Evolutionary conservation across 2,797 vertebrate species (phyloP).

Genomic region (Amniataba percoides): DNA sequence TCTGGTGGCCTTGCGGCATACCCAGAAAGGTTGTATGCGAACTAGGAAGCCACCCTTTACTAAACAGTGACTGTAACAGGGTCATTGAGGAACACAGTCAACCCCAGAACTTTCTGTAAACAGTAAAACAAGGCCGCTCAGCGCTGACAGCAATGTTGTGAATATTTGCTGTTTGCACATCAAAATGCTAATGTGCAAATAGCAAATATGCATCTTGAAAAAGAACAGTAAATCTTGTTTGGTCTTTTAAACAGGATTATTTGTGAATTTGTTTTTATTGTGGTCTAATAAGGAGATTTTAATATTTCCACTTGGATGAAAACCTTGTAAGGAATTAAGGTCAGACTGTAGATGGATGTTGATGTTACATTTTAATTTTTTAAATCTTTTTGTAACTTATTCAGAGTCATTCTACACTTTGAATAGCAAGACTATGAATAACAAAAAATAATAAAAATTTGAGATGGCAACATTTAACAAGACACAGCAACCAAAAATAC

Average conservation of each 20-base stretch:
- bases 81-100: slow-evolving; percentile 21
- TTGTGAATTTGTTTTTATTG: not conserved
- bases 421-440: not conserved
- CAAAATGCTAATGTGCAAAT: not conserved
- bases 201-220: not conserved
- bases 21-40: not conserved
- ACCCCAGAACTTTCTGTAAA: not conserved
- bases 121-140: not conserved
- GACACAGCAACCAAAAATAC: not conserved
- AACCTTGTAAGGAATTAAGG: not conserved
- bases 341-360: not conserved
- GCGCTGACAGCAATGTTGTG: not conserved
- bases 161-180: not conserved
- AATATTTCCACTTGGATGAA: not conserved
- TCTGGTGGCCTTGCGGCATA: not conserved
- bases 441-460: too few relatives aligned
- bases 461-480: not conserved
- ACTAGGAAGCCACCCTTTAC: not conserved
- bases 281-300: not conserved
- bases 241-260: slow-evolving; percentile 1
- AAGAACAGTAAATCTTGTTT: not conserved
- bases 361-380: not conserved
- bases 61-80: slow-evolving; percentile 13
- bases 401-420: not conserved
- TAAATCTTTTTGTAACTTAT: not conserved